Evolutionary conservation across 2,888 invertebrate genomes (phyloP).

Genomic region (Tholera decimalis): DNA sequence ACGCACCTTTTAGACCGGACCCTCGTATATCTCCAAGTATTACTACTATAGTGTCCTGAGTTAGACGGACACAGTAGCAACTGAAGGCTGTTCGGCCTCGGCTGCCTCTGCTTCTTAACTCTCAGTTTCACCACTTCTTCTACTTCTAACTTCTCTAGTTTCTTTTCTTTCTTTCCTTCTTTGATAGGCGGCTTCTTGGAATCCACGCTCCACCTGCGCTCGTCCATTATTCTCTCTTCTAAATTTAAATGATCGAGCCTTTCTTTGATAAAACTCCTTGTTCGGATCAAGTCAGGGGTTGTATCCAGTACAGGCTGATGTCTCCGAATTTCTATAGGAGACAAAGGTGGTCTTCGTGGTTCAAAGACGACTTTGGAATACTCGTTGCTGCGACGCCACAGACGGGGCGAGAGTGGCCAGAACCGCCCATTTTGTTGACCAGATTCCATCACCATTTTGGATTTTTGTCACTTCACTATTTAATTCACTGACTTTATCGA

Average conservation of each 20-base stretch:
- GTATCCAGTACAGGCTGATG: slow-evolving; percentile 72
- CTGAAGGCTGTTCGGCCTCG: slow-evolving; percentile 87
- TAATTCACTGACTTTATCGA: slow-evolving; percentile 77
- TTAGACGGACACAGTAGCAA: slow-evolving; percentile 86
- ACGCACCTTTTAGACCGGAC: slow-evolving; percentile 87
- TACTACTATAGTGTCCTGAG: slow-evolving; percentile 88
- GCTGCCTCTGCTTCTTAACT: slow-evolving; percentile 84
- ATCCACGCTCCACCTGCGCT: slow-evolving; percentile 81
- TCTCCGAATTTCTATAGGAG: slow-evolving; percentile 81
- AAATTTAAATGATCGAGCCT: slow-evolving; percentile 81
- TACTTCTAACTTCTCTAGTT: slow-evolving; percentile 52
- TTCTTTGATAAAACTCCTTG: slow-evolving; percentile 81
- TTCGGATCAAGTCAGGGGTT: slow-evolving; percentile 83
- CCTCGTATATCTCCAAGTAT: slow-evolving; percentile 88
- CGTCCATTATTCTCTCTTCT: slow-evolving; percentile 74
- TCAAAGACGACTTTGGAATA: slow-evolving; percentile 89
- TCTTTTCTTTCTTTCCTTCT: slow-evolving; percentile 72
- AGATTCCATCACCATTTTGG: slow-evolving; percentile 89
- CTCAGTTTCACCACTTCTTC: slow-evolving; percentile 85
- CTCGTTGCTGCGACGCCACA: slow-evolving; percentile 88
- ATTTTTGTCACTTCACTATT: slow-evolving; percentile 68
- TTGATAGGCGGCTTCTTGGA: slow-evolving; percentile 84
- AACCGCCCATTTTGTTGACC: slow-evolving; percentile 84
- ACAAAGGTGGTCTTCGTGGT: slow-evolving; percentile 83
- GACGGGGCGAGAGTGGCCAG: slow-evolving; percentile 87